Base-by-base conservation (phyloP, 2,888 invertebrate species). In the Thereva unica region DNA sequence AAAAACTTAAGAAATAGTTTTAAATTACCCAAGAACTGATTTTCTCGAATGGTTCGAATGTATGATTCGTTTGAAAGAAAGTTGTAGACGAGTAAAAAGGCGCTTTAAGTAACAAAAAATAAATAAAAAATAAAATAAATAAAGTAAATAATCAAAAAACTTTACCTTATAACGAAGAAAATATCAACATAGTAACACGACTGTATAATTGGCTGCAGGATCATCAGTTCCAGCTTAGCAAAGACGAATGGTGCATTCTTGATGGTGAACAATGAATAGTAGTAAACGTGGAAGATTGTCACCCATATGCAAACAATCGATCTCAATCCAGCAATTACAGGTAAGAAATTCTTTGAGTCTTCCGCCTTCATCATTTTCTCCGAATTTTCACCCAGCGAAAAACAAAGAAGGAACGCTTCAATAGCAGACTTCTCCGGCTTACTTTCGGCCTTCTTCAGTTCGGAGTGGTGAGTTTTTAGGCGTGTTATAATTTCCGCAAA, bases 91-190 rank as follows among this genome's bases (percentile, higher is more conserved):
- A 76, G 55, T 34, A 77, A 68, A 54, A 77, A 74, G 0, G 75
- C 75, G 56, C 77, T 77, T 64, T 8, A 68, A 71, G 12, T 52
- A 12, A 5, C 9, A 44, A 12, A 12, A 37, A 37, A 37, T 8
- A 64, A 12, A 34, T 12, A 45, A 9, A 42, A 52, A 35, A 42
- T 7, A n/a, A 40, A 54, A 23, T 7, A 12, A 52, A 52, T 5
- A 52, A 52, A 8, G 8, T 44, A 4, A 52, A 10, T 53, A 41
- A 66, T 45, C 1, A 52, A 52, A 41, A 65, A 38, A 49, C 54
- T 50, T n/a, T 34, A 77, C 77, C 77, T 77, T 41, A 77, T 75
- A 12, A 75, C 73, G 65, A 77, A 77, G 69, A 77, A 77, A 1
- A 76, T 72, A 64, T 77, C 77, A 54, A 77, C 77, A 68, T 76